These are phyloP conservation scores for Mamestra configurata DNA, from an alignment of 1,140 invertebrate genomes.

Conservation along the genomic window DNA sequence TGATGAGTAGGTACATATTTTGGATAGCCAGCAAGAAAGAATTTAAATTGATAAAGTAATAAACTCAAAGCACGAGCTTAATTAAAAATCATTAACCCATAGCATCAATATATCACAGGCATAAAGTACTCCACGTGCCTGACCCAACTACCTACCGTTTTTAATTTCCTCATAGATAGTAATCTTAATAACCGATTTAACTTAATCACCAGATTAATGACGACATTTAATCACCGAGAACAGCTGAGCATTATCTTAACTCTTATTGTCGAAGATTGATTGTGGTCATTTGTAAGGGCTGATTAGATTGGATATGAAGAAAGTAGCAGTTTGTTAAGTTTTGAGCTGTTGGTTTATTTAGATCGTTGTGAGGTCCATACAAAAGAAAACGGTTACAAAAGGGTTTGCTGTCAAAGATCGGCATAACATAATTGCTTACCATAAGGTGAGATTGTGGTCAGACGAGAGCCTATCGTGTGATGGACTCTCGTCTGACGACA, in stretches of 20 bases:
- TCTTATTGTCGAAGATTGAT: constrained; percentile 18
- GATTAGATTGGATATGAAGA: background rate
- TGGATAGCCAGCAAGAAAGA: background rate
- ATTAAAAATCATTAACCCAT: background rate
- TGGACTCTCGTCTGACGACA: no score
- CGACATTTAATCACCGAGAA: background rate
- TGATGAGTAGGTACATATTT: background rate
- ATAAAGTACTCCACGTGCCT: background rate
- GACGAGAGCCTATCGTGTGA: no score
- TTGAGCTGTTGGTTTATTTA: constrained; percentile 7
- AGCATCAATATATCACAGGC: background rate
- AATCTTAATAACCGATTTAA: constrained; percentile 25
- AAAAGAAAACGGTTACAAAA: no score
- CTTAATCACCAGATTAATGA: constrained; percentile 42
- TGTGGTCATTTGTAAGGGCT: background rate
- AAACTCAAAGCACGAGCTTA: background rate
- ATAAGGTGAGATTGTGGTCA: no score
- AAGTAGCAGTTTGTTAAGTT: background rate
- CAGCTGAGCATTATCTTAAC: constrained; percentile 25
- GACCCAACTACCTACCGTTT: background rate
- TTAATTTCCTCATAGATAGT: constrained; percentile 25
- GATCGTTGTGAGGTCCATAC: background rate
- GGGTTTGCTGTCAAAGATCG: no score
- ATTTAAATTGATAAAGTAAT: background rate
- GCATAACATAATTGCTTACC: no score